Percentiles rank a stretch among this genome's conserved stretches.
Evolutionary conservation across 2,888 invertebrate species (phyloP).

Genomic region (Epicampocera succincta): DNA sequence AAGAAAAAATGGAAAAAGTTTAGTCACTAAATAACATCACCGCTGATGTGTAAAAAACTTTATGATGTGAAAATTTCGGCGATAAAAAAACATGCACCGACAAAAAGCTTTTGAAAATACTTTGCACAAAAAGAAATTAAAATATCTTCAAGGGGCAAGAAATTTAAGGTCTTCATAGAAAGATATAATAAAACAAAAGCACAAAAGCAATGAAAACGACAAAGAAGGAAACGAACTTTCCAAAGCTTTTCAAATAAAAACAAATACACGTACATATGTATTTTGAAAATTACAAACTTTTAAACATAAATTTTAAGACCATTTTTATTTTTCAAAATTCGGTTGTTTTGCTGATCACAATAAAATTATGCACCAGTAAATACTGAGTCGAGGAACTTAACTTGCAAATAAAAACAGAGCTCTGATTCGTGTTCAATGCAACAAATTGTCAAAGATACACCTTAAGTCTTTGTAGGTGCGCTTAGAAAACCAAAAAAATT

Average conservation of each 20-base stretch:
- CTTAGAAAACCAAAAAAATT: too few species aligned
- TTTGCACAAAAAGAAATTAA: conserved; percentile 59
- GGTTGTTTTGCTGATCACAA: too few species aligned
- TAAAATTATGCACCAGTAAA: too few species aligned
- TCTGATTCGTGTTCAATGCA: too few species aligned
- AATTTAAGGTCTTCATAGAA: conserved; percentile 54
- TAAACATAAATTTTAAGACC: too few species aligned
- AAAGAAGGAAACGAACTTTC: conserved; percentile 7
- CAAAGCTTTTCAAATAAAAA: conserved; percentile 7
- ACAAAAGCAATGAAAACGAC: conserved; percentile 35
- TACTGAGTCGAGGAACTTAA: too few species aligned
- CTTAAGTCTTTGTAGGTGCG: too few species aligned
- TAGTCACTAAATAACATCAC: conserved; percentile 69
- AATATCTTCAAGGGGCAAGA: conserved; percentile 30
- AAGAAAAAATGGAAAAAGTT: conserved; percentile 56
- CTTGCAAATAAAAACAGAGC: too few species aligned
- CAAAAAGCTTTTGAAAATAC: conserved; percentile 30
- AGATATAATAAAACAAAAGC: conserved; percentile 45
- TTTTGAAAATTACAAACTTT: not conserved
- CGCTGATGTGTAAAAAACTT: conserved; percentile 70
- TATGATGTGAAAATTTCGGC: conserved; percentile 70
- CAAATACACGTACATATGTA: not conserved
- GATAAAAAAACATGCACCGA: conserved; percentile 61
- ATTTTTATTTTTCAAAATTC: too few species aligned
- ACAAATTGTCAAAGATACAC: too few species aligned